Conservation (phyloP, 2,113 vertebrate species). For the Aleadryas rufinucha region DNA sequence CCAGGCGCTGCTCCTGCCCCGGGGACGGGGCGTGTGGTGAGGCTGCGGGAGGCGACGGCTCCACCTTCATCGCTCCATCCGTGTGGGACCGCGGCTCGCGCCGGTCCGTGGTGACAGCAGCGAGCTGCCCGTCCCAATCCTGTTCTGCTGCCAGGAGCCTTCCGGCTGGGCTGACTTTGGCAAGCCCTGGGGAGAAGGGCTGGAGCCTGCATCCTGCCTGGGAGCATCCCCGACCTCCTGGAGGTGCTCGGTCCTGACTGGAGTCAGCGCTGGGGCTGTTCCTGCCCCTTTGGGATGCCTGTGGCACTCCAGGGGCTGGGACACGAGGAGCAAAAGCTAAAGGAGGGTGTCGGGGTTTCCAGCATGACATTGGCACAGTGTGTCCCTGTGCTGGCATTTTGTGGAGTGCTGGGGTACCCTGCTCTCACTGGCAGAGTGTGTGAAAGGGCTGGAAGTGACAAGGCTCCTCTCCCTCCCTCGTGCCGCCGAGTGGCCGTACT, state of each 20-base stretch:
- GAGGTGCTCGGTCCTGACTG: neutral
- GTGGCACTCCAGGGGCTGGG: neutral
- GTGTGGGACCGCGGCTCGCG: accelerated
- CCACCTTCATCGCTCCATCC: accelerated
- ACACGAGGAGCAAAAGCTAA: neutral
- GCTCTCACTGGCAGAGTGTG: accelerated
- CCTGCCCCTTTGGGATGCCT: neutral
- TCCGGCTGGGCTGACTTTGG: neutral
- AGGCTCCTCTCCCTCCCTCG: neutral
- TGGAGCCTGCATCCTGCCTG: neutral
- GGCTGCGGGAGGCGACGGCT: neutral
- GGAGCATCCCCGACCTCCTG: neutral
- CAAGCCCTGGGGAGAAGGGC: accelerated
- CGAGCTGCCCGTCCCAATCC: accelerated
- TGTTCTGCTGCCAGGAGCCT: neutral
- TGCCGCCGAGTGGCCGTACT: neutral
- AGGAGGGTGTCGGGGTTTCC: neutral
- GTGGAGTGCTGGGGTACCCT: accelerated
- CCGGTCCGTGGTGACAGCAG: neutral
- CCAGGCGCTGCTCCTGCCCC: neutral
- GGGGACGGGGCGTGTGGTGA: accelerated
- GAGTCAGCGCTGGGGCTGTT: neutral
- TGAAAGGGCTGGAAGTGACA: neutral
- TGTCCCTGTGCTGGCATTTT: accelerated
- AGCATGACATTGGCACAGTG: accelerated